Evolutionary conservation across 2,113 vertebrate species (phyloP).

Genomic region (Axis porcinus): DNA sequence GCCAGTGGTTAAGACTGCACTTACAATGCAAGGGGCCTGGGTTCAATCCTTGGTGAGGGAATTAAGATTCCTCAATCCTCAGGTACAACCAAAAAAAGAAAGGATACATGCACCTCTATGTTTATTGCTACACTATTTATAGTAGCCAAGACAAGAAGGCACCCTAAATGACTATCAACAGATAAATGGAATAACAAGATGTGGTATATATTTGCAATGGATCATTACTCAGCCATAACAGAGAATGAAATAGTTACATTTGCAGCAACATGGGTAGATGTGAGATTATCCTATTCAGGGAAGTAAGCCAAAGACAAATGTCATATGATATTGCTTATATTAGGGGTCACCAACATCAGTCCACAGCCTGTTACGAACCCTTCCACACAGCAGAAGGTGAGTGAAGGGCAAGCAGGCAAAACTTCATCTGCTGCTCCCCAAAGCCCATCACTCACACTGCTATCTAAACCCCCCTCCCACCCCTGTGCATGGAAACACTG

Average conservation of each 20-base stretch:
- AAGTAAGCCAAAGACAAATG: background rate
- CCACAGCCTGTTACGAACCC: background rate
- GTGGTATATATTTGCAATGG: background rate
- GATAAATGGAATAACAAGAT: background rate
- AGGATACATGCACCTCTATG: background rate
- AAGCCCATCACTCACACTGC: background rate
- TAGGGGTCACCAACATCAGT: background rate
- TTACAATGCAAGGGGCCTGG: background rate
- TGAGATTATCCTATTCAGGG: background rate
- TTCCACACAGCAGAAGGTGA: background rate
- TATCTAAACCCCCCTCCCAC: background rate
- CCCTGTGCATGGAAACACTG: background rate
- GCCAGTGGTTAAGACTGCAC: background rate
- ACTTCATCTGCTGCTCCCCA: background rate
- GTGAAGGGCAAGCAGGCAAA: background rate
- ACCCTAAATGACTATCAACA: background rate
- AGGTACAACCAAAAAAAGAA: background rate
- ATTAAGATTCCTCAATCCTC: background rate
- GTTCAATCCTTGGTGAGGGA: background rate
- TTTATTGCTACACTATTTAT: background rate
- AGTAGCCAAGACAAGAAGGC: background rate
- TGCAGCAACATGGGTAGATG: background rate
- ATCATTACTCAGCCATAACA: background rate
- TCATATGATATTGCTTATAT: background rate
- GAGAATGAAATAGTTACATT: background rate